Base-by-base conservation (phyloP, 2,113 vertebrate genomes). In the Tetraodon nigroviridis region DNA sequence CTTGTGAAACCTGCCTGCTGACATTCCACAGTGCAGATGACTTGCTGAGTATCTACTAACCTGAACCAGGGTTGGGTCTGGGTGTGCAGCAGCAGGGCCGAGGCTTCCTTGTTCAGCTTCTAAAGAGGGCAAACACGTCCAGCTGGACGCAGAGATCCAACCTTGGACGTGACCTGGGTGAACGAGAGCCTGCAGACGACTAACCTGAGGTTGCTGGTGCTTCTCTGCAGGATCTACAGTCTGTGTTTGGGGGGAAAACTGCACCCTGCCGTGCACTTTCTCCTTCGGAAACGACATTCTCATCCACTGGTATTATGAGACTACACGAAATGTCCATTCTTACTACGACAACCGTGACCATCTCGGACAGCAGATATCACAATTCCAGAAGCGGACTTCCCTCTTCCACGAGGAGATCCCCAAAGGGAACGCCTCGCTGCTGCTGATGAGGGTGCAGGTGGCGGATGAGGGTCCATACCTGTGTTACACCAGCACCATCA, bases 301-400 rank as follows among this genome's bases (percentile, higher is more conserved):
- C 12, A 84, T 95, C 76, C 83, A 92, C 69, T 95, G 92, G 92
- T 45, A 56, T 19, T 7, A 61, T 5, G 0, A 57, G n/a, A 1
- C 0, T 13, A 15, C 0, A 24, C 0, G 4, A 0, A 3, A 0
- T 14, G 85, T 88, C 15, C 90, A 91, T 63, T 74, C 82, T 3
- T 93, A 76, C 72, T 92, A 81, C 49, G 0, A 61, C 0, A 3
- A 29, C 1, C 0, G 0, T 0, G 86, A 93, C 69, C 88, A 88
- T 1, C 16, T 91, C 0, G 0, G 0, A 0, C 0, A 0, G 0
- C 89, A 92, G 73, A 1, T 75, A 2, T 0, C 0, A 0, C 3
- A 0, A 13, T 92, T 85, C 67, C 78, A 6, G 18, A 19, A 11
- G 37, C 84, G 91, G 48, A 91, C 92, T 0, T 76, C 55, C 0